Conservation (phyloP, 2,888 invertebrate species). For the Tridacna crocea region DNA sequence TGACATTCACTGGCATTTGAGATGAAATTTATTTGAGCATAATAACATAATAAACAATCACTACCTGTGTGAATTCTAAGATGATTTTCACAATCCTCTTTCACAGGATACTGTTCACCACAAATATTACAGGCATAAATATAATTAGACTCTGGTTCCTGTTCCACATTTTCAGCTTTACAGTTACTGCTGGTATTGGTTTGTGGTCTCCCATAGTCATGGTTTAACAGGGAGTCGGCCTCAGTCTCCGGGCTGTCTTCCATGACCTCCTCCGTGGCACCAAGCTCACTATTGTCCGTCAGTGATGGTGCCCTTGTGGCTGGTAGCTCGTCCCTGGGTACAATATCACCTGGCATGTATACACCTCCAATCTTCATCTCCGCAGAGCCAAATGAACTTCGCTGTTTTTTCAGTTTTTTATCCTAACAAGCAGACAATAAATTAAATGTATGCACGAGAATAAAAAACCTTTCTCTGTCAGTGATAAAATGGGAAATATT, state of each 20-base stretch:
- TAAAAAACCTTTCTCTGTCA: too few species aligned
- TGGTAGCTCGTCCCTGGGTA: slow-evolving; percentile 43
- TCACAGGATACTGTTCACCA: slow-evolving; percentile 57
- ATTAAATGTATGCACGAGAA: too few species aligned
- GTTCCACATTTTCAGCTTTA: neutral
- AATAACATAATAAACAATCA: too few species aligned
- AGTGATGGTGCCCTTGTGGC: neutral
- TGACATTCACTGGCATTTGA: too few species aligned
- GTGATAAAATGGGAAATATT: neutral
- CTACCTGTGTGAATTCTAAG: slow-evolving; percentile 54
- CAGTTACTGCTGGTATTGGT: neutral
- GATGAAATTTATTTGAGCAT: too few species aligned
- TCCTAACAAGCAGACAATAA: slow-evolving; percentile 35
- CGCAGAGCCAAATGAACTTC: slow-evolving; percentile 37
- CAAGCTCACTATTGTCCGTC: neutral
- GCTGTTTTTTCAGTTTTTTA: slow-evolving; percentile 46
- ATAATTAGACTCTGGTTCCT: slow-evolving; percentile 44
- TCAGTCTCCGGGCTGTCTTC: slow-evolving; percentile 8
- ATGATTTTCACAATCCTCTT: slow-evolving; percentile 62
- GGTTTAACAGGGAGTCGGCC: slow-evolving; percentile 11
- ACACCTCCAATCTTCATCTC: slow-evolving; percentile 58
- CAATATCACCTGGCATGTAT: slow-evolving; percentile 56
- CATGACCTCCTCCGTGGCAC: neutral
- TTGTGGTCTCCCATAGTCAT: neutral
- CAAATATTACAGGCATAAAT: slow-evolving; percentile 65